Percentiles rank a stretch among this genome's conserved stretches.
Evolutionary conservation across 2,888 invertebrate species (phyloP).

Genomic region (Microctonus brassicae): DNA sequence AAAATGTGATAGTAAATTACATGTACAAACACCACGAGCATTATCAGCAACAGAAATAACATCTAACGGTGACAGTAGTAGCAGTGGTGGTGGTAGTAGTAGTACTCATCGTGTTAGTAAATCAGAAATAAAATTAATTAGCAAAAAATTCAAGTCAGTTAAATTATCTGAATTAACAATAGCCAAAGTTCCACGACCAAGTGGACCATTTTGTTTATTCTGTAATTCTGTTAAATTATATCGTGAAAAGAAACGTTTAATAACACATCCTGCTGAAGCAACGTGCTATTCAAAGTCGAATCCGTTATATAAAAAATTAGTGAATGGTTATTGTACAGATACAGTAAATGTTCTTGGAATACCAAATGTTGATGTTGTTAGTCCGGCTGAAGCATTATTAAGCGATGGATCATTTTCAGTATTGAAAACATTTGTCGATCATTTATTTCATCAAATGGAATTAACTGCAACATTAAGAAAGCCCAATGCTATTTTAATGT

Average conservation of each 20-base stretch:
- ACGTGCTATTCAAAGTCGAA: slow-evolving; percentile 60
- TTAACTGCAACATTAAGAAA: slow-evolving; percentile 62
- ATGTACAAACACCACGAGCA: slow-evolving; percentile 38
- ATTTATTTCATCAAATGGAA: slow-evolving; percentile 68
- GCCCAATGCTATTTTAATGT: slow-evolving; percentile 67
- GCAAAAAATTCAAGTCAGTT: slow-evolving; percentile 59
- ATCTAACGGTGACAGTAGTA: slow-evolving; percentile 48
- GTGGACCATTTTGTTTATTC: slow-evolving; percentile 67
- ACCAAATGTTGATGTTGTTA: slow-evolving; percentile 67
- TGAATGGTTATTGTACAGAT: slow-evolving; percentile 67
- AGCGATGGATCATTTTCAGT: slow-evolving; percentile 64
- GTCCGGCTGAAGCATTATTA: slow-evolving; percentile 66
- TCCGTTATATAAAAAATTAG: slow-evolving; percentile 64
- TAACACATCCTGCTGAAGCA: slow-evolving; percentile 59
- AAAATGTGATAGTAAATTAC: slow-evolving; percentile 60
- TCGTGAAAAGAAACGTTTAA: slow-evolving; percentile 64
- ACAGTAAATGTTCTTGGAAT: slow-evolving; percentile 65
- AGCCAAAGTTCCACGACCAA: slow-evolving; percentile 56
- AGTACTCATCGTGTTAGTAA: slow-evolving; percentile 54
- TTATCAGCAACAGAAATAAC: slow-evolving; percentile 1
- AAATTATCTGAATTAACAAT: slow-evolving; percentile 59
- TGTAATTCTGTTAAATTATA: slow-evolving; percentile 66
- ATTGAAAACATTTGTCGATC: slow-evolving; percentile 65
- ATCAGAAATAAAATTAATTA: slow-evolving; percentile 60
- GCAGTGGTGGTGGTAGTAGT: slow-evolving; percentile 52